Base-by-base conservation (phyloP, 2,797 vertebrate species). In the Molossus alvarezi region DNA sequence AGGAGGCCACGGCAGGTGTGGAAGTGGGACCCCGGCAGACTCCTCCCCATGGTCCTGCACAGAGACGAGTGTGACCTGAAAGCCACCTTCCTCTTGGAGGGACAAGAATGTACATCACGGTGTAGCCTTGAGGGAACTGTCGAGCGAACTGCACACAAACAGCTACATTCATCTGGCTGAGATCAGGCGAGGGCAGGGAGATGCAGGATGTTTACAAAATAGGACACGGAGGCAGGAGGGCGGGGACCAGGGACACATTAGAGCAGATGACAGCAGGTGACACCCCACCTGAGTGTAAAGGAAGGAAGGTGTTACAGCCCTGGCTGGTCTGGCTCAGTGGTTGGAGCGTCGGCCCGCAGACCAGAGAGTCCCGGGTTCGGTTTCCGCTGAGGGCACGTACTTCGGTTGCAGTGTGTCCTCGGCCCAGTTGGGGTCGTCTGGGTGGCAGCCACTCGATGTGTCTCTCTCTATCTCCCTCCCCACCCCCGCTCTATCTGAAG, bases 221-320 rank as follows among this genome's bases (percentile, higher is more conserved):
- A 6, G 17, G 5, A 17, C 65, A 2, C 64, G 33, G 64, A 67
- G 64, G 64, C 6, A 1, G 62, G 5, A n/a, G 62, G 62, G 27
- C 0, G 64, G 55, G 33, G 21, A 6, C 6, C 48, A 1, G 4
- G 20, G 5, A 6, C 6, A 29, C 25, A 1, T 14, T 1, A 6
- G 29, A 45, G 57, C n/a, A 18, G 27, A 4, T 2, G 62, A 6
- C 3, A 37, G 65, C 18, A 25, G 20, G 48, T 2, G 15, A 20
- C 0, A 0, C 0, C 0, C 1, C 13, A 11, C 53, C 65, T n/a
- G 7, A 3, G 9, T 3, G 9, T 17, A 79, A 23, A 45, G 4
- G 41, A 45, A 45, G 41, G 6, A 45, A 45, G 41, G 41, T 45
- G 41, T 45, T 45, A 45, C 41, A 6, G 41, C 41, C 41, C 41